phyloP scores from a whole-genome alignment of 2,797 vertebrate genomes.

The Todus mexicanus region DNA sequence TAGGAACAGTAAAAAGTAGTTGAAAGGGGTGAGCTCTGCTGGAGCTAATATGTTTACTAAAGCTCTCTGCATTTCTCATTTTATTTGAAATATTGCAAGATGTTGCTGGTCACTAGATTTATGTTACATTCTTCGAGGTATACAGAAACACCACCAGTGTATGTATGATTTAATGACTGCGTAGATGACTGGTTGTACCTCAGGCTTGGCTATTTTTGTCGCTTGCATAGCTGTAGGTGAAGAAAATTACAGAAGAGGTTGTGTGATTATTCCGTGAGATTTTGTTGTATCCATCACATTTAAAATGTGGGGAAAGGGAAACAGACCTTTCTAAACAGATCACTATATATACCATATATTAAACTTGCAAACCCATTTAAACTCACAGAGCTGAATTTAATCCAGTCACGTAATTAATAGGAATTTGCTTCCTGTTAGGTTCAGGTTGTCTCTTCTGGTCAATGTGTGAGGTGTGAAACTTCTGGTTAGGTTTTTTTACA shows the following conservation, averaged over 20 bases:
- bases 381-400: not conserved
- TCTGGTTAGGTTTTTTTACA: not conserved
- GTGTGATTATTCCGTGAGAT: not conserved
- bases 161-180: not conserved
- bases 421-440: not conserved
- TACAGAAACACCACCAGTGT: not conserved
- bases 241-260: not conserved
- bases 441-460: not conserved
- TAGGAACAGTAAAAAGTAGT: not conserved
- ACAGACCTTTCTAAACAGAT: not conserved
- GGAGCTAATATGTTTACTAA: not conserved
- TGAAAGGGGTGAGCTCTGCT: not conserved
- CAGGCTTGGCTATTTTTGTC: not conserved
- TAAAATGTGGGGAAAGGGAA: not conserved
- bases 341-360: not conserved
- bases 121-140: not conserved
- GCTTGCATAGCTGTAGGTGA: not conserved
- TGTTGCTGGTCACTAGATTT: not conserved
- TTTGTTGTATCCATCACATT: not conserved
- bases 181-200: not conserved
- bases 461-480: not conserved
- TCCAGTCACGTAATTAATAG: not conserved
- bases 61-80: not conserved
- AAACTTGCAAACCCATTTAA: not conserved
- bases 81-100: not conserved